Evolutionary conservation across 2,888 invertebrate species (phyloP), one percentile per base, ranked within the genome.

Genomic region (Tortrix viridana): DNA sequence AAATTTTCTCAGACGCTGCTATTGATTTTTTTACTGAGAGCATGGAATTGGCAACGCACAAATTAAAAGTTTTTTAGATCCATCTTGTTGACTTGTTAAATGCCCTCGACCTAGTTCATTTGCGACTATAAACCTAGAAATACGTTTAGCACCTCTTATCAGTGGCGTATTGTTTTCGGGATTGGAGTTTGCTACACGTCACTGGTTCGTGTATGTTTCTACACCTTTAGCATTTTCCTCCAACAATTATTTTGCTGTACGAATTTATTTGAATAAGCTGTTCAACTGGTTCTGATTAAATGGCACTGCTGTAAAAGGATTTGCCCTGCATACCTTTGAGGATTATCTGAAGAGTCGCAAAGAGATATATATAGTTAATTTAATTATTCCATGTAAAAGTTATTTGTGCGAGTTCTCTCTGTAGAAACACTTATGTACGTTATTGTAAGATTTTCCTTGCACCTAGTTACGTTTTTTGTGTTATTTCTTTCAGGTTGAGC

Each of bases 261-360:
- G 47, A 41, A 57, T 57, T 57, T 52, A 47, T 62, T 53, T 63
- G 47, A 62, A 22, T 47, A 57, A 52, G 37, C 50, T 41, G 16
- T 19, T n/a, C 46, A 50, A 61, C 59, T 64, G 61, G 60, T 60
- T 64, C 59, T 53, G n/a, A 65, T 59, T 58, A 52, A 65, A 65
- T 65, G 54, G 63, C 54, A 67, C 71, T 69, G 66, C 71, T 72
- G 65, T 71, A 69, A 73, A 73, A 71, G 72, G 69, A 71, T 74
- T 75, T 66, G 69, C 74, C 72, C 32, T 32, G 43, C 61, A 44
- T 49, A 49, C 12, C 14, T 75, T 68, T 71, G 80, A 75, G 73
- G 70, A 77, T 79, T 76, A 79, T 78, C 75, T 69, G 37, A 50
- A 50, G 37, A 4, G 19, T 19, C 18, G 19, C 7, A 32, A 22